A percentile compares a stretch with the other conserved stretches of the same genome.
Evolutionary conservation across 2,113 vertebrate genomes (phyloP).

Genomic region (Melanerpes formicivorus): DNA sequence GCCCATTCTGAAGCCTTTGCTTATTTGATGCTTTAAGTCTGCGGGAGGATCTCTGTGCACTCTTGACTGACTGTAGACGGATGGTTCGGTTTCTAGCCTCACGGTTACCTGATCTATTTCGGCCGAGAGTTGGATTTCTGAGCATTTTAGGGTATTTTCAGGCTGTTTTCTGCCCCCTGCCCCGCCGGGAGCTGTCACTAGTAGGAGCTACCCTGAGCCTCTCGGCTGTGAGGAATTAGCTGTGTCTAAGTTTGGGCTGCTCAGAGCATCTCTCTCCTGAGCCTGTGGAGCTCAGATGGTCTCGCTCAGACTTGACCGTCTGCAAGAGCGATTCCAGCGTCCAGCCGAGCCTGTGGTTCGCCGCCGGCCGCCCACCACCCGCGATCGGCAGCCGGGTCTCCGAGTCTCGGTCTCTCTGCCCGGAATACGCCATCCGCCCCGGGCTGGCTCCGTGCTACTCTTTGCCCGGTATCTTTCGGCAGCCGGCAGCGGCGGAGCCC

Average conservation of each 20-base stretch:
- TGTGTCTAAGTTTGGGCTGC: background rate
- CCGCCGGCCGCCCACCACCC: background rate
- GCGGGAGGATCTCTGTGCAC: accelerated
- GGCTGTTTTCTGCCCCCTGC: background rate
- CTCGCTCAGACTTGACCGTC: accelerated
- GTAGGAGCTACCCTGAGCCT: background rate
- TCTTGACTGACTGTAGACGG: accelerated
- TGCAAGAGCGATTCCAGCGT: background rate
- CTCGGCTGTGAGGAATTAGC: background rate
- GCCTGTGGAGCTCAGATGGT: accelerated
- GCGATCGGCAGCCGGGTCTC: background rate
- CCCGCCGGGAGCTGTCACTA: background rate
- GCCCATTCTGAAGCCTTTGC: too few relatives aligned
- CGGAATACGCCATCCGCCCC: background rate
- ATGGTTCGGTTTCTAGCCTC: background rate
- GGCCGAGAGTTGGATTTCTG: background rate
- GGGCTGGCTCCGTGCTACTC: background rate
- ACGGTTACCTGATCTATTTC: background rate
- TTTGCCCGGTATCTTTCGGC: background rate
- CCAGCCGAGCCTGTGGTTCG: background rate
- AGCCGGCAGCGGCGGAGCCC: background rate
- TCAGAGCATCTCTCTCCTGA: background rate
- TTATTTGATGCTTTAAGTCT: too few relatives aligned
- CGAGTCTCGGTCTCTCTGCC: background rate
- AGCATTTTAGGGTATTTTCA: accelerated